These are phyloP conservation scores for Pocillopora damicornis DNA, from an alignment of 64 coral and sea anemone genomes.

Conservation along the genomic window DNA sequence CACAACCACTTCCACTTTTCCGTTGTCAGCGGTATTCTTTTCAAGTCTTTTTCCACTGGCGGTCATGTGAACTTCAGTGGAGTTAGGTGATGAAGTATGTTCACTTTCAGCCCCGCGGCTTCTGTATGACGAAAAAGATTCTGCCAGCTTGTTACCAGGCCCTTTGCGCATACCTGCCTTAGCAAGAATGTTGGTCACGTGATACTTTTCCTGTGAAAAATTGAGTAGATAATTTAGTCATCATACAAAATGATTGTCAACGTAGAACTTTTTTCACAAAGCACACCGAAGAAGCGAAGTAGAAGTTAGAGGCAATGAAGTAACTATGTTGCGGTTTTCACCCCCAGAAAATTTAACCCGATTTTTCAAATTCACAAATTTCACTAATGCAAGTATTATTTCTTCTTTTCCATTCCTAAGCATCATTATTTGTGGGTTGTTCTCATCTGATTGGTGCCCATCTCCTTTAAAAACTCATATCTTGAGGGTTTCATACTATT, in stretches of 20 bases:
- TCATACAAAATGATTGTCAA: too few relatives aligned
- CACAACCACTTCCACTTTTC: constrained; percentile 6
- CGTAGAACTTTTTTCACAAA: too few relatives aligned
- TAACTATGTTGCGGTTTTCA: too few relatives aligned
- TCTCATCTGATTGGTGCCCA: too few relatives aligned
- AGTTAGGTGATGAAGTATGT: background rate
- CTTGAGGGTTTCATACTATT: background rate
- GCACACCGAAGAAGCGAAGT: too few relatives aligned
- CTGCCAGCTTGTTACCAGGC: constrained; percentile 72
- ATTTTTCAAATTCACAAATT: too few relatives aligned
- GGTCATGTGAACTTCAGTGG: background rate
- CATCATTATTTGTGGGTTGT: background rate
- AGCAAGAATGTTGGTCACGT: constrained; percentile 66
- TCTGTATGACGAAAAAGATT: constrained; percentile 10
- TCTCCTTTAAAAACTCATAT: too few relatives aligned
- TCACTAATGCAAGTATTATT: too few relatives aligned
- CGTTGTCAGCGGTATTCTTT: background rate
- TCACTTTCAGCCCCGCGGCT: background rate
- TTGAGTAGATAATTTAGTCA: background rate
- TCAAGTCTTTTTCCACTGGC: background rate
- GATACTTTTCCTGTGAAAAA: constrained; percentile 72
- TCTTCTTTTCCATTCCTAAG: background rate
- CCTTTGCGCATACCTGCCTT: constrained; percentile 78
- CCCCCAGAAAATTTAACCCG: too few relatives aligned
- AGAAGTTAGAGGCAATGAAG: too few relatives aligned